Base-by-base conservation (phyloP, 2,113 vertebrate genomes). In the Gyps fulvus region DNA sequence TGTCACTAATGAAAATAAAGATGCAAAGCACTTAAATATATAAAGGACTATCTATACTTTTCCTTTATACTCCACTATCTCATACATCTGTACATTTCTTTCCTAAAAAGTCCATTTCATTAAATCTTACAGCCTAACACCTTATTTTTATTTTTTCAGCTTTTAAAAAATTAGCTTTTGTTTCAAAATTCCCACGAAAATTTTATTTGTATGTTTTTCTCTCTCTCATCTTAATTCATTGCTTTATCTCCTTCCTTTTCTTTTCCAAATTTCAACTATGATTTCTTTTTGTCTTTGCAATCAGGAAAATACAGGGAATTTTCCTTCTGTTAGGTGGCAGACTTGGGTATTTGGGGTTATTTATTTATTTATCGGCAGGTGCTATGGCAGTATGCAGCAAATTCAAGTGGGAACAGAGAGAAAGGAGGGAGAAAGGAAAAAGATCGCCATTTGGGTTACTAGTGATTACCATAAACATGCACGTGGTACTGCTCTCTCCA, bases 381-480 rank as follows among this genome's bases (percentile, higher is more conserved):
- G 82, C 58, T 92, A 50, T 67, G 32, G 32, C 65, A 94, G 36
- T 63, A 62, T 55, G 72, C 69, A 94, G n/a, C 29, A 92, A 96
- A 96, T 84, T 94, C 80, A 73, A 92, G 36, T 43, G 19, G 47
- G 34, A 85, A 59, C 36, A n/a, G 38, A 62, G 13, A 62, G 16
- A 89, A 58, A 63, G 57, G 21, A 87, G 12, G 10, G 40, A 90
- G 79, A 92, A 93, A 87, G 47, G n/a, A 47, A 93, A 90, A 65
- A 90, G 21, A 80, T 42, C 14, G 11, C 58, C 59, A 86, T 96
- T 96, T 97, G 88, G 63, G 61, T 87, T 87, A 90, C 54, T 22
- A 84, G n/a, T 62, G 61, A 96, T 96, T 95, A 83, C 80, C 49
- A 92, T 77, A 95, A 95, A 92, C 70, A 61, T n/a, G 34, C 52